Percentiles rank a stretch among this genome's conserved stretches.
These are phyloP conservation scores for Oenanthe oenanthe DNA, from an alignment of 2,113 vertebrate genomes.

Conservation along the genomic window DNA sequence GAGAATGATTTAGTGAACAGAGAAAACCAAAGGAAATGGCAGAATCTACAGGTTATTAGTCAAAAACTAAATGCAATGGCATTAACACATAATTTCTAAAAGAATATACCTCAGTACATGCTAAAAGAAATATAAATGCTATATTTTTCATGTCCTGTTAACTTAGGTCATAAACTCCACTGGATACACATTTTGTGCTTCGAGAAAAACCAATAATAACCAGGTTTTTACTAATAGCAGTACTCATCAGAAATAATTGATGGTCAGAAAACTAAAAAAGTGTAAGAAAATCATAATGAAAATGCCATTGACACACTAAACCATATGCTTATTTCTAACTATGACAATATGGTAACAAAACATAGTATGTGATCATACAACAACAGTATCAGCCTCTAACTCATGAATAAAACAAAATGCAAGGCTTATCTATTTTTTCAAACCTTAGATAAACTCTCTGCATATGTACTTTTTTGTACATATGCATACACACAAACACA, in stretches of 20 bases:
- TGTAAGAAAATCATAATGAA: not conserved
- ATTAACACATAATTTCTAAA: not conserved
- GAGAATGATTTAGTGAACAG: not conserved
- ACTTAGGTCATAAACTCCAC: not conserved
- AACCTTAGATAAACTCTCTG: not conserved
- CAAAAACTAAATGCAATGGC: not conserved
- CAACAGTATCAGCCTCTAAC: not conserved
- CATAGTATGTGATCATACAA: not conserved
- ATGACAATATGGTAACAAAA: not conserved
- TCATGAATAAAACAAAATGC: not conserved
- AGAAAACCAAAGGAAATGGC: not conserved
- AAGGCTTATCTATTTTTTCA: not conserved
- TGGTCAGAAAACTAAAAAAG: not conserved
- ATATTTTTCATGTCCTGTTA: not conserved
- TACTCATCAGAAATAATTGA: not conserved
- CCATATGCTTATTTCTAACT: not conserved
- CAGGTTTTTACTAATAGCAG: not conserved
- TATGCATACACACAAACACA: not conserved
- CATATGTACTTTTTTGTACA: not conserved
- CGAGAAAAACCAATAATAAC: not conserved
- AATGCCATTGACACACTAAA: not conserved
- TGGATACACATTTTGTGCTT: not conserved
- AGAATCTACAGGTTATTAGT: not conserved
- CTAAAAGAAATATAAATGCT: not conserved
- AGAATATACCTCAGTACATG: fast-evolving